Evolutionary conservation across 2,797 vertebrate species (phyloP), one percentile per base, ranked within the genome.

Genomic region (Xenops minutus): DNA sequence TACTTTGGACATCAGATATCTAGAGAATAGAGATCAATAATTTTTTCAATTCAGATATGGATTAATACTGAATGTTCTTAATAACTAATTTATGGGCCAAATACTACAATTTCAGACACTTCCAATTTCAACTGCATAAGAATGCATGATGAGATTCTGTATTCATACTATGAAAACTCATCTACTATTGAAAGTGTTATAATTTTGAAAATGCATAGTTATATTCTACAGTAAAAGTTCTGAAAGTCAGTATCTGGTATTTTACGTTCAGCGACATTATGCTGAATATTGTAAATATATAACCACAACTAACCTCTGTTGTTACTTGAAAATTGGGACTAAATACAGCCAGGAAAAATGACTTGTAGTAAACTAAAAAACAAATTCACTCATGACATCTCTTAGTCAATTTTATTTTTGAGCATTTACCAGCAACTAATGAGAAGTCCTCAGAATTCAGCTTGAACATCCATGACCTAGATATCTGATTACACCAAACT

Each of bases 1-100:
- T 98, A 97, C 96, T 98, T 96, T 95, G 96, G 97, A 98, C 95
- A 97, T 75, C 97, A 97, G 96, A 97, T 73, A 97, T 82, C 97
- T 98, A 95, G 94, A 95, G 72, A 84, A 97, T 89, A 96, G 81
- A 96, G 79, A 97, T 46, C 6, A 43, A 30, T 73, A 96, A 93
- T 58, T 95, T 97, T 81, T 94, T 89, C 86, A 97, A 94, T 96
- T 94, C 74, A 89, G 86, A 48, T 24, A 92, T 12, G 36, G 82
- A 82, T 71, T 67, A 78, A 67, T 86, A 85, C 2, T 76, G 63
- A 83, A 75, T 56, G 14, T 36, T 76, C 17, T n/a, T 64, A 58
- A 22, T 37, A 89, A 55, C 9, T 16, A 39, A 61, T 43, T 83
- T 62, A 61, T 12, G 14, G 56, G 64, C 8, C 52, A 85, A 85